Evolutionary conservation across 2,888 invertebrate genomes (phyloP).

Genomic region (Platypus cylindrus): DNA sequence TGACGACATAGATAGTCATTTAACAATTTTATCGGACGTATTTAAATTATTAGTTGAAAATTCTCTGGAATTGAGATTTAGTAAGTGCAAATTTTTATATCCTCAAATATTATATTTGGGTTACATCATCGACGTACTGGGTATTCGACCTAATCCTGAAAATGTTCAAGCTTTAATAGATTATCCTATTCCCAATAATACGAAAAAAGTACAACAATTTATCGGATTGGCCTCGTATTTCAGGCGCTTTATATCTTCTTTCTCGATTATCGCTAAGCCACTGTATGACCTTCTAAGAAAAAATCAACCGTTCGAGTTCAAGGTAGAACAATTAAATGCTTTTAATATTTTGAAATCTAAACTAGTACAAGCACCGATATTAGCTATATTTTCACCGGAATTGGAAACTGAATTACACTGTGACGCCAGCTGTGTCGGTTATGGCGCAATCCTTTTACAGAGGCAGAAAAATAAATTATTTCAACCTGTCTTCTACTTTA

Average conservation of each 20-base stretch:
- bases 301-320: conserved; percentile 19
- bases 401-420: conserved; percentile 28
- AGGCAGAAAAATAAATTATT: conserved; percentile 19
- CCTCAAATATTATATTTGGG: not conserved
- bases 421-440: conserved; percentile 25
- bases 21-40: not conserved
- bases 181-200: not conserved
- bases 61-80: not conserved
- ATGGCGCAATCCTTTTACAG: conserved; percentile 26
- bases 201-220: not conserved
- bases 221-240: not conserved
- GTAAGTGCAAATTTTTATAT: not conserved
- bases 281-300: conserved; percentile 21
- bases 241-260: conserved; percentile 2
- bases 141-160: not conserved
- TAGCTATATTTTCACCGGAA: conserved; percentile 23
- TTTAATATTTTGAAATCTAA: conserved; percentile 14
- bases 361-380: conserved; percentile 18
- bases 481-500: conserved; percentile 26
- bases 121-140: accelerated
- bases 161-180: not conserved
- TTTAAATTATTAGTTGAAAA: not conserved
- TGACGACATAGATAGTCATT: no score
- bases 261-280: conserved; percentile 20
- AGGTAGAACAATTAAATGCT: conserved; percentile 12